Evolutionary conservation across 1,140 invertebrate species (phyloP), one percentile per base, ranked within the genome.

Genomic region (Anastatus disparis): DNA sequence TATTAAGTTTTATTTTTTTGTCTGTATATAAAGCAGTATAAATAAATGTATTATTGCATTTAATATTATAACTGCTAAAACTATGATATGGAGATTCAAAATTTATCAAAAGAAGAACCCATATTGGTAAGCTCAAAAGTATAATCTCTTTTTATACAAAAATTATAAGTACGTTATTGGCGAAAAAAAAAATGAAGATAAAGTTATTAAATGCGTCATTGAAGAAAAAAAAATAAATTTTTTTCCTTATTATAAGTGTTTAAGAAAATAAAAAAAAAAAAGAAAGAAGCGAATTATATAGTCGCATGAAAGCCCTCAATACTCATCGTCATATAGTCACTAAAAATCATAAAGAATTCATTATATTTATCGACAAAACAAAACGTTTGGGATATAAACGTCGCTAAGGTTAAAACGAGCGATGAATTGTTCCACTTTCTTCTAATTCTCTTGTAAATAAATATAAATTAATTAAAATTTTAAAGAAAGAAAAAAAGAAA

Each of bases 381-480:
- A n/a, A 50, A 20, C 10, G 15, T 40, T 55, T 35, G 27, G 38
- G 40, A 53, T 65, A 62, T 68, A 20, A n/a, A n/a, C 12, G 40
- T 40, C 50, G n/a, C 31, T 40, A 68, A 22, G 44, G 20, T 59
- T n/a, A n/a, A 52, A 29, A 69, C 48, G 10, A 50, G n/a, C 15
- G 27, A 65, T 72, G 22, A 64, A n/a, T 62, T 46, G 42, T 65
- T 73, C 48, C 76, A 77, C 65, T 75, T 79, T 80, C 55, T 76
- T 77, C 75, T 71, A 35, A 71, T 74, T 73, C 76, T 71, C 66
- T 79, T 83, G 80, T 83, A 82, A 81, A 82, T 81, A 81, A 61
- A 71, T 65, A 35, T 4, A 75, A 64, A 22, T 74, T 46, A 27
- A 52, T 48, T 17, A 61, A 50, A 44, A 44, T 46, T 10, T 42